Percentiles rank a stretch among this genome's conserved stretches.
These are phyloP conservation scores for Myotis findleyi DNA, from an alignment of 2,797 vertebrate species.

Conservation along the genomic window DNA sequence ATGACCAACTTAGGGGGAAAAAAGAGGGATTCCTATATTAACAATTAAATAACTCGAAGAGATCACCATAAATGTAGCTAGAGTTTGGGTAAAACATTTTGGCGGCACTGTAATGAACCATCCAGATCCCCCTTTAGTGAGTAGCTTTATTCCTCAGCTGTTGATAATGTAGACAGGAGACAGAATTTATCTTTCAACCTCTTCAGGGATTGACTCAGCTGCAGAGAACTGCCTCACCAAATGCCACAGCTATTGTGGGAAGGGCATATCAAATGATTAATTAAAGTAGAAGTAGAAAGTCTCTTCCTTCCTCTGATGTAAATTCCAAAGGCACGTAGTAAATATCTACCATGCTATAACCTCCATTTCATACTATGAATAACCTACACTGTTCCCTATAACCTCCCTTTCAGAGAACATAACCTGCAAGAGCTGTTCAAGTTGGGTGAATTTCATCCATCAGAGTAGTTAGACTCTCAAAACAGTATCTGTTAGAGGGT, in stretches of 20 bases:
- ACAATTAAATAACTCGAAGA: neutral
- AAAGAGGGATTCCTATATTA: neutral
- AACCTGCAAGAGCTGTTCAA: no score
- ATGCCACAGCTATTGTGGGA: neutral
- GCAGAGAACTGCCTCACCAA: no score
- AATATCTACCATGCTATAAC: neutral
- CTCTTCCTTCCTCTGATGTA: neutral
- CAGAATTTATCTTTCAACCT: rapidly evolving
- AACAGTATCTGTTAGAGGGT: neutral
- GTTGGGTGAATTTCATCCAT: neutral
- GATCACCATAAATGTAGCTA: neutral
- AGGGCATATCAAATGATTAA: neutral
- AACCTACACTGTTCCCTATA: neutral
- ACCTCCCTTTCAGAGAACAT: neutral
- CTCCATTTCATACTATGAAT: neutral
- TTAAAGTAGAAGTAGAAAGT: neutral
- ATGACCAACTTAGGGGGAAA: neutral
- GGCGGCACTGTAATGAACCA: neutral
- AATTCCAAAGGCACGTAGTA: neutral
- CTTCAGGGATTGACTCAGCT: neutral
- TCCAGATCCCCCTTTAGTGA: neutral
- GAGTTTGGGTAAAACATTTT: neutral
- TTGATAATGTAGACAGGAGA: neutral
- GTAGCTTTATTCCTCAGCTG: neutral
- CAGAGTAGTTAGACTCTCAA: neutral